Evolutionary conservation across 2,888 invertebrate genomes (phyloP).

Genomic region (Chydorus sphaericus): DNA sequence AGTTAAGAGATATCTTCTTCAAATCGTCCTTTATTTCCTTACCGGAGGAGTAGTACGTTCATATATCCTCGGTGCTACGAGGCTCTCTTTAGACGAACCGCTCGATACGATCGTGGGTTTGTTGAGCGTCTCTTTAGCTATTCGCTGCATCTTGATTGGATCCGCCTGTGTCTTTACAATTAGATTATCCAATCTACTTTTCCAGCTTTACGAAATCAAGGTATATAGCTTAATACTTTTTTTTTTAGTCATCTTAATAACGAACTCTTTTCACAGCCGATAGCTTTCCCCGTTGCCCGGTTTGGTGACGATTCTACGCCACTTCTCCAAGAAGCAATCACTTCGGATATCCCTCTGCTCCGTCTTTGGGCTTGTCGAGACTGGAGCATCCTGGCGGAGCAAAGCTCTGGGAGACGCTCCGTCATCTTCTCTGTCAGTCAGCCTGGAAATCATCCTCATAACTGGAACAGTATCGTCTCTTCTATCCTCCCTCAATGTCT

Average conservation of each 20-base stretch:
- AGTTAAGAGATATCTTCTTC: background rate
- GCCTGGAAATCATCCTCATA: slow-evolving; percentile 75
- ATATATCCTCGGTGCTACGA: background rate
- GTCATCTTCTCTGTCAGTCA: slow-evolving; percentile 56
- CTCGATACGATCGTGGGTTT: slow-evolving; percentile 36
- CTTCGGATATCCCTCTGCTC: background rate
- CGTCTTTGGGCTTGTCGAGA: slow-evolving; percentile 30
- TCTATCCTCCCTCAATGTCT: slow-evolving; percentile 35
- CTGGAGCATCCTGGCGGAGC: slow-evolving; percentile 48
- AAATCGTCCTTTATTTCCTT: background rate
- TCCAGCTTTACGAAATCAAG: slow-evolving; percentile 1
- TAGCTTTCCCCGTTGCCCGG: background rate
- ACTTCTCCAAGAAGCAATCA: background rate
- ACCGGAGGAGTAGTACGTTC: background rate
- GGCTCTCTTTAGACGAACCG: slow-evolving; percentile 32
- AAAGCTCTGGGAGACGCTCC: slow-evolving; percentile 42
- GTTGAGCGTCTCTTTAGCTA: slow-evolving; percentile 32
- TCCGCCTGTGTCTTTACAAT: slow-evolving; percentile 5
- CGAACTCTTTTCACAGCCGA: background rate
- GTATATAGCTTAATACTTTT: background rate
- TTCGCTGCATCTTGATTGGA: background rate
- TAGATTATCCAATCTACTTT: background rate
- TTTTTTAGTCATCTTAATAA: background rate
- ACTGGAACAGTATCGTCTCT: slow-evolving; percentile 59
- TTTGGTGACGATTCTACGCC: background rate